phyloP scores from a whole-genome alignment of 2,113 vertebrate genomes.

The Campylomormyrus numenius region DNA sequence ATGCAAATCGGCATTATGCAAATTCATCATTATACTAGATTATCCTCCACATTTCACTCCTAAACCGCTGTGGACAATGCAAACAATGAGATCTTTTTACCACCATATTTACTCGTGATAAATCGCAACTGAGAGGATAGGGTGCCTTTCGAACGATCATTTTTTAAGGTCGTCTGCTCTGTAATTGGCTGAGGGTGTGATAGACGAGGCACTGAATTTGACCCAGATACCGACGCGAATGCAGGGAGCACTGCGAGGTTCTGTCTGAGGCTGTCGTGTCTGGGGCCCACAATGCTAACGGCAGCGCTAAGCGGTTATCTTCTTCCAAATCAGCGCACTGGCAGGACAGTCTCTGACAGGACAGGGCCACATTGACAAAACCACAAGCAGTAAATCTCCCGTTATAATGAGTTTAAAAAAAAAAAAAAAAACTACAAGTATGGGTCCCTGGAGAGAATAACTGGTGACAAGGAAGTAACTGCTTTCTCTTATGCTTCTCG shows the following conservation, averaged over 20 bases:
- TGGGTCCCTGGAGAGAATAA: not conserved
- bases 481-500: not conserved
- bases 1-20: constrained; percentile 38
- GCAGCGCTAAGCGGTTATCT: not conserved
- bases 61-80: constrained; percentile 11
- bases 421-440: not conserved
- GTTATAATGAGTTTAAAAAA: not conserved
- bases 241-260: not conserved
- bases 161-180: not conserved
- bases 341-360: not conserved
- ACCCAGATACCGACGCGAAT: not conserved
- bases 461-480: not conserved
- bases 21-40: constrained; percentile 40
- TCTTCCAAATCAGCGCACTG: not conserved
- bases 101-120: not conserved
- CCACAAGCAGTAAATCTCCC: constrained; percentile 10
- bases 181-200: not conserved
- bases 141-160: not conserved
- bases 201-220: not conserved
- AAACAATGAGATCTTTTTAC: constrained; percentile 6
- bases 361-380: constrained; percentile 9
- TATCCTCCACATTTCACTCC: constrained; percentile 29
- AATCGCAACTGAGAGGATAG: not conserved
- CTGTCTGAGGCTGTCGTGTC: not conserved
- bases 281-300: not conserved